Evolutionary conservation across 2,888 invertebrate species (phyloP).

Genomic region (Rhynchonema sp.): DNA sequence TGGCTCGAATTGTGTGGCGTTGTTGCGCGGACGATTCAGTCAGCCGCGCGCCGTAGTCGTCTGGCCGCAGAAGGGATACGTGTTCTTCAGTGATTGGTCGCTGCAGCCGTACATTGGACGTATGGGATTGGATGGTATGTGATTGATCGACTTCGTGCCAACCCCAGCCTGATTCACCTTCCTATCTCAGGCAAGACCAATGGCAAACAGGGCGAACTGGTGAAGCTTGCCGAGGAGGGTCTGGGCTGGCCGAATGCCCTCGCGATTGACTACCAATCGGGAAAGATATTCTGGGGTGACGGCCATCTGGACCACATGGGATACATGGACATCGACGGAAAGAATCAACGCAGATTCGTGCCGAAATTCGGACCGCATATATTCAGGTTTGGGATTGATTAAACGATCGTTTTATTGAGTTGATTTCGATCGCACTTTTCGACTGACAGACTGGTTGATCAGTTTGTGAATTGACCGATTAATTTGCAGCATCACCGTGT

Average conservation of each 20-base stretch:
- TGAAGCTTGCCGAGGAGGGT: conserved; percentile 70
- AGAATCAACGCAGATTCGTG: conserved; percentile 44
- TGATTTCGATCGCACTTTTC: conserved; percentile 31
- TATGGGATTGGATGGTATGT: conserved; percentile 74
- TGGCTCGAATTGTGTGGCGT: conserved; percentile 55
- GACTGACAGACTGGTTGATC: conserved; percentile 44
- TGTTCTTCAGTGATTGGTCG: conserved; percentile 83
- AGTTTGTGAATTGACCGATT: too few relatives aligned
- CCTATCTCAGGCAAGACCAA: neutral
- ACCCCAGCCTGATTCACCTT: neutral
- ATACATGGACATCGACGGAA: conserved; percentile 61
- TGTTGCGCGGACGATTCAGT: conserved; percentile 56
- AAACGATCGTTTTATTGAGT: neutral
- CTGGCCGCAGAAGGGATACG: conserved; percentile 52
- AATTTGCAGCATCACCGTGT: conserved; percentile 56
- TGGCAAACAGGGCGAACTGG: conserved; percentile 44
- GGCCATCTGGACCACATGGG: conserved; percentile 95
- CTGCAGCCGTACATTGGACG: conserved; percentile 79
- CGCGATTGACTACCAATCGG: conserved; percentile 85
- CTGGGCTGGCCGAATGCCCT: conserved; percentile 97
- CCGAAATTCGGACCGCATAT: conserved; percentile 11
- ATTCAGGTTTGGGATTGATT: conserved; percentile 16
- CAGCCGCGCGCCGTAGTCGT: conserved; percentile 85
- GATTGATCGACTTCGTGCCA: neutral
- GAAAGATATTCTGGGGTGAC: conserved; percentile 88